Base-by-base conservation (phyloP, 2,888 invertebrate species). In the Monoplex corrugatus region DNA sequence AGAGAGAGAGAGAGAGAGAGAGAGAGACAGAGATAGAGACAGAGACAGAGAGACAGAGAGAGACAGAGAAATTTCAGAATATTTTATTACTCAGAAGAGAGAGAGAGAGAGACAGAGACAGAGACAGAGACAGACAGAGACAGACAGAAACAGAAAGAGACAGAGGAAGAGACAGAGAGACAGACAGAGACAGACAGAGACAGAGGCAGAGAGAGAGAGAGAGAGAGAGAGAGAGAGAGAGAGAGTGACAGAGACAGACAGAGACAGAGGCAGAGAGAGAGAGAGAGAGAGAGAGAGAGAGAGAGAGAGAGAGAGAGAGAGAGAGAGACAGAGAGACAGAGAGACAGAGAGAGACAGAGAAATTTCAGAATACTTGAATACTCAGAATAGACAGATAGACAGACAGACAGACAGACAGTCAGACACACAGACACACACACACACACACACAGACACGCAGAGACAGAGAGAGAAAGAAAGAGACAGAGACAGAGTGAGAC, bases 231-330 rank as follows among this genome's bases (percentile, higher is more conserved):
- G 0, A 50, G 50, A 50, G 2, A 19, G 50, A 50, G 16, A 50
- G 50, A 23, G 50, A 50, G 13, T 50, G 50, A 50, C 16, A 23
- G 16, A 50, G 0, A 23, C 50, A 50, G 50, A 50, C 50, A 2
- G 23, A 50, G 50, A 23, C 50, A 50, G 13, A 50, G 50, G 50
- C 3, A 50, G 68, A n/a, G 57, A 57, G 86, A n/a, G 72, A 38
- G 38, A 68, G 35, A 86, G 38, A 45, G 68, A 86, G 63, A 63
- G 57, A 63, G 6, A 88, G 84, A 86, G 45, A 68, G 50, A 83
- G 32, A 44, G 87, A 89, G 78, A 89, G 68, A 89, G 89, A 89
- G 83, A 89, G 83, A 89, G 68, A 87, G 89, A 87, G 63, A 89
- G 89, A 89, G 80, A 89, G 86, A 89, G 87, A 89, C 83, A 80